Percentiles rank a stretch among this genome's conserved stretches.
Evolutionary conservation across 2,888 invertebrate species (phyloP).

Genomic region (Chrysopilus asiliformis): DNA sequence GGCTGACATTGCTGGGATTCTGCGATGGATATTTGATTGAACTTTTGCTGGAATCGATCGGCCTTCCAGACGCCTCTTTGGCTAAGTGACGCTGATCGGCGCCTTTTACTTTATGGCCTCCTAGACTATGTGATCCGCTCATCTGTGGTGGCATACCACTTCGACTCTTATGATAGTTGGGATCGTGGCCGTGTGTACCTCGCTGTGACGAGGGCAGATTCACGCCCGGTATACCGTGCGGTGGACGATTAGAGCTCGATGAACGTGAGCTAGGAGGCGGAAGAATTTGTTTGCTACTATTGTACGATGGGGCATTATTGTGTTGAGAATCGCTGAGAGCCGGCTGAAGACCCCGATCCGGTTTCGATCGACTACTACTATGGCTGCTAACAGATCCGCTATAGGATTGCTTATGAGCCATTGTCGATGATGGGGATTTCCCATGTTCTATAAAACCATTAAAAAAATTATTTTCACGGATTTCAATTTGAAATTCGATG

Average conservation of each 20-base stretch:
- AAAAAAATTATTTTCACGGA: constrained; percentile 5
- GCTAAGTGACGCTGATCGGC: constrained; percentile 14
- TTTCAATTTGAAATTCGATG: too few relatives aligned
- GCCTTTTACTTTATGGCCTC: neutral
- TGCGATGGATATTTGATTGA: constrained; percentile 12
- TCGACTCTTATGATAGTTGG: constrained; percentile 27
- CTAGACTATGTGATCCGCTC: constrained; percentile 9
- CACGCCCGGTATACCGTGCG: constrained; percentile 18
- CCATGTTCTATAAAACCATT: constrained; percentile 25
- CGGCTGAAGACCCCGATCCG: constrained; percentile 18
- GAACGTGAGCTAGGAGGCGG: constrained; percentile 12
- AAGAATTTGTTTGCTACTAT: constrained; percentile 16
- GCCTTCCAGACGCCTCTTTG: constrained; percentile 13
- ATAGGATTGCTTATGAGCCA: constrained; percentile 16
- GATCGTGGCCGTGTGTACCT: constrained; percentile 17
- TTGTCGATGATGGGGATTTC: constrained; percentile 18
- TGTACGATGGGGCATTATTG: constrained; percentile 7
- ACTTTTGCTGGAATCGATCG: constrained; percentile 6
- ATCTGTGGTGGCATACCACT: constrained; percentile 11
- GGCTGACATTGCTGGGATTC: constrained; percentile 13
- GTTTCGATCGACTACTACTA: constrained; percentile 20
- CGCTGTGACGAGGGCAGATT: constrained; percentile 10
- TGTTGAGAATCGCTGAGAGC: constrained; percentile 16
- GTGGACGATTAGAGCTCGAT: constrained; percentile 9
- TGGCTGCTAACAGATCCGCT: constrained; percentile 15